Percentiles rank a stretch among this genome's conserved stretches.
Evolutionary conservation across 2,797 vertebrate genomes (phyloP).

Genomic region (Valencia hispanica): DNA sequence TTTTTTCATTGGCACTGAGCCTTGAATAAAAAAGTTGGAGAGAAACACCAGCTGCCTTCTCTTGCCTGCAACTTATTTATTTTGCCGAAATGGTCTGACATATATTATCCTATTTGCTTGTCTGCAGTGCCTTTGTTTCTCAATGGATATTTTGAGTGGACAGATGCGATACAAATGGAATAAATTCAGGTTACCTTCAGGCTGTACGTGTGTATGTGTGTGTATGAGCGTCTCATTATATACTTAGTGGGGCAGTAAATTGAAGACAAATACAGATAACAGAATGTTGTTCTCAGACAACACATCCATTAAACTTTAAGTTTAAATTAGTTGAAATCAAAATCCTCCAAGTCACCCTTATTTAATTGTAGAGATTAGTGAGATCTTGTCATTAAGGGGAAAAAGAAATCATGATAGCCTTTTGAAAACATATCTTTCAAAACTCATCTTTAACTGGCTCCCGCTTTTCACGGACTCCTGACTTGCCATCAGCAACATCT

Average conservation of each 20-base stretch:
- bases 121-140: constrained; percentile 31
- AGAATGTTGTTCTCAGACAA: neutral
- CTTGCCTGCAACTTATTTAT: constrained; percentile 41
- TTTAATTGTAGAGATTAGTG: neutral
- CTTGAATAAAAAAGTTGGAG: constrained; percentile 21
- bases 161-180: constrained; percentile 57
- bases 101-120: constrained; percentile 46
- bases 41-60: constrained; percentile 30
- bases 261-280: neutral
- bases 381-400: neutral
- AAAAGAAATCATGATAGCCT: neutral
- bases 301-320: neutral
- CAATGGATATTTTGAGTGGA: constrained; percentile 36
- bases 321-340: neutral
- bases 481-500: neutral
- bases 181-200: constrained; percentile 54
- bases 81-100: constrained; percentile 42
- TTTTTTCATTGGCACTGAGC: constrained; percentile 24
- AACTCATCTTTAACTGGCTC: neutral
- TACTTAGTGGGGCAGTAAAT: constrained; percentile 3
- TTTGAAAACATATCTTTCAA: neutral
- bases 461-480: neutral
- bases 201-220: constrained; percentile 30
- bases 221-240: neutral
- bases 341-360: neutral